A percentile compares a stretch with the other conserved stretches of the same genome.
These are phyloP conservation scores for Lophotriccus pileatus DNA, from an alignment of 2,797 vertebrate species.

Conservation along the genomic window DNA sequence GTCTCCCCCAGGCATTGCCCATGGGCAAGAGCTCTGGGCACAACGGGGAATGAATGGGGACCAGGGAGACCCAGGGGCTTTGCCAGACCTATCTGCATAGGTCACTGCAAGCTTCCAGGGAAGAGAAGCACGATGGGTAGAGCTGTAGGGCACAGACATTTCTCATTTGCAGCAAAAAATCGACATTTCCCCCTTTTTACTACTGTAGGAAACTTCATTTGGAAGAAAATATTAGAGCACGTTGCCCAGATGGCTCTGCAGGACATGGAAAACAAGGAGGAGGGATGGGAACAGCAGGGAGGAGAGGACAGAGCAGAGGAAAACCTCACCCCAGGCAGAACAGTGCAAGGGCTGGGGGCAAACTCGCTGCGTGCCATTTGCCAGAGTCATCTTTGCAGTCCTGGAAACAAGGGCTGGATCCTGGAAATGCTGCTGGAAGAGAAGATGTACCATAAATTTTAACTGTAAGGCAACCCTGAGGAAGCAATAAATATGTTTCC, in stretches of 20 bases:
- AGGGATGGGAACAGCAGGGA: background rate
- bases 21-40: background rate
- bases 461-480: background rate
- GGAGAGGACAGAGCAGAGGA: background rate
- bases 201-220: background rate
- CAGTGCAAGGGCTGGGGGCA: background rate
- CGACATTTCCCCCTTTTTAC: background rate
- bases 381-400: background rate
- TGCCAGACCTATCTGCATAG: background rate
- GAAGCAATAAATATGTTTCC: background rate
- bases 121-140: background rate
- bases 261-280: background rate
- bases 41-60: background rate
- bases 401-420: background rate
- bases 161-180: background rate
- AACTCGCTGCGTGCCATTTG: background rate
- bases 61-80: background rate
- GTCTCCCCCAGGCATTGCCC: background rate
- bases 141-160: background rate
- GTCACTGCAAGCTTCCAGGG: background rate
- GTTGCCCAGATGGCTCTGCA: fast-evolving
- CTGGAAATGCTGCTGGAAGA: background rate
- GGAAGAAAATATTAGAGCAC: background rate
- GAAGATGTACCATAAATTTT: background rate
- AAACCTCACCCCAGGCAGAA: background rate